Base-by-base conservation (phyloP, 2,888 invertebrate species). In the Crocallis elinguaria region DNA sequence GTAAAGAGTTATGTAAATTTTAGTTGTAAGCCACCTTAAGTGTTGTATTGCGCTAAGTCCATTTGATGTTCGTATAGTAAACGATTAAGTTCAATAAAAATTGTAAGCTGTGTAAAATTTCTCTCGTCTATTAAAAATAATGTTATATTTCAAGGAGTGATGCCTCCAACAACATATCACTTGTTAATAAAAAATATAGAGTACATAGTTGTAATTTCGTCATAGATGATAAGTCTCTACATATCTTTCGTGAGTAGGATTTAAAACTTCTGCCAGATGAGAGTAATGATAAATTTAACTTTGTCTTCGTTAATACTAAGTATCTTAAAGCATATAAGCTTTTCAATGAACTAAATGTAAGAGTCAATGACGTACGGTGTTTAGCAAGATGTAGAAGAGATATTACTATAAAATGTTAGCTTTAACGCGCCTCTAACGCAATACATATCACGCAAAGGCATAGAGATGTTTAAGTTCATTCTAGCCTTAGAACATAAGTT, bases 381-480 rank as follows among this genome's bases (percentile, higher is more conserved):
- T 64, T 70, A 71, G 66, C 64, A 69, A 62, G 70, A 73, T 68
- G 73, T 74, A 77, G 75, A 73, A 60, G 60, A 69, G 60, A 63
- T 55, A 54, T 59, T 53, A 48, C 39, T 49, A 59, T 56, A 67
- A 62, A 70, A 71, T 76, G 66, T 83, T 76, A 84, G 84, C 84
- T 84, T 85, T 84, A 85, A 85, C 70, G 76, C 86, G 88, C 88
- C 88, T 89, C 79, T 84, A 85, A 81, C 83, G 88, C 88, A 88
- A 88, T 82, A 91, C 89, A 91, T 90, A 91, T 90, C 90, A 90
- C 88, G 88, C 89, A 84, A 60, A 87, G 84, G 86, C 86, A 86
- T 89, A 88, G 86, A 80, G 75, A 82, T 77, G 74, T 82, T 75
- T 84, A 87, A 83, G 85, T 86, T 88, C 81, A 86, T 84, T 84